Evolutionary conservation across 2,797 vertebrate genomes (phyloP).

Genomic region (Pseudopleuronectes americanus): DNA sequence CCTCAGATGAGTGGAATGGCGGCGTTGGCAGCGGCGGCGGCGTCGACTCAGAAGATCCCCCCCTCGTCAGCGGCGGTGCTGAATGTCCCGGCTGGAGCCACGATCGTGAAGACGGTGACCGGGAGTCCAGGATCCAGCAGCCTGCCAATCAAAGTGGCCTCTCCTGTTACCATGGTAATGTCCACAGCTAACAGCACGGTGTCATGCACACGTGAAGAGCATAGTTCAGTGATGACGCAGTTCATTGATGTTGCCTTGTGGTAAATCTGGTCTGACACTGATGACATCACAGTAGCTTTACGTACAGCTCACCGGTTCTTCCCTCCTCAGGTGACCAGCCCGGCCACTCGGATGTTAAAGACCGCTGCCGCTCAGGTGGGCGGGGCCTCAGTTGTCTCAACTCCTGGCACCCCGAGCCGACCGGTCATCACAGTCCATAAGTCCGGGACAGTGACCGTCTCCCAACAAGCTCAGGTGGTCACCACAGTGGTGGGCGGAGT

Average conservation of each 20-base stretch:
- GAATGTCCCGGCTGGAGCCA: constrained; percentile 86
- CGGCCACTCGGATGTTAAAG: constrained; percentile 91
- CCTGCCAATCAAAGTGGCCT: constrained; percentile 71
- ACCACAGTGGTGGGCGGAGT: constrained; percentile 92
- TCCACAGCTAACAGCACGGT: background rate
- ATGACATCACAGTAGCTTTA: no score
- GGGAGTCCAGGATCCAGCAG: constrained; percentile 41
- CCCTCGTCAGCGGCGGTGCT: constrained; percentile 85
- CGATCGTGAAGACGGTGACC: constrained; percentile 86
- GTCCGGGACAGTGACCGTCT: constrained; percentile 90
- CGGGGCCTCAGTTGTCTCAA: constrained; percentile 79
- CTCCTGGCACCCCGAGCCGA: constrained; percentile 79
- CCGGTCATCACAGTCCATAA: constrained; percentile 94
- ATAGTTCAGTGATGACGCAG: no score
- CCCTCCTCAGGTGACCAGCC: constrained; percentile 86
- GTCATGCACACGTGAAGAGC: no score
- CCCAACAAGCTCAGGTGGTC: constrained; percentile 92
- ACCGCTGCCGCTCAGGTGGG: constrained; percentile 90
- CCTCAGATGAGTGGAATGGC: constrained; percentile 94
- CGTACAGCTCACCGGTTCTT: background rate
- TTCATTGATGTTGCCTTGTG: no score
- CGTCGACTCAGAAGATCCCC: constrained; percentile 92
- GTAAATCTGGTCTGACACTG: no score
- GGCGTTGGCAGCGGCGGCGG: constrained; percentile 87
- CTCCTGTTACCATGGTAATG: constrained; percentile 25